A percentile compares a stretch with the other conserved stretches of the same genome.
Evolutionary conservation across 2,113 vertebrate species (phyloP).

Genomic region (Strigops habroptila): DNA sequence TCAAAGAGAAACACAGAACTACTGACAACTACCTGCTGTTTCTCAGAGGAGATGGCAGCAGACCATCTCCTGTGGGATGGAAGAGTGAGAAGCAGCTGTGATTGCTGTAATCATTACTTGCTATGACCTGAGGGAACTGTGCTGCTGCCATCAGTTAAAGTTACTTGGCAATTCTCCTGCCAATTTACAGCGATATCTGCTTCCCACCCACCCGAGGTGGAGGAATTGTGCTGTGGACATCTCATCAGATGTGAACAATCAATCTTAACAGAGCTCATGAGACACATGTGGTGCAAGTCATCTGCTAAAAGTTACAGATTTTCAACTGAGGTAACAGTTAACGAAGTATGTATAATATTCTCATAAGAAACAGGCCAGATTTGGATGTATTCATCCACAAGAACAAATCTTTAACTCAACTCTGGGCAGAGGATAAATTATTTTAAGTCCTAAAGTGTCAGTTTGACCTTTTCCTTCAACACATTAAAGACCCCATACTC

Average conservation of each 20-base stretch:
- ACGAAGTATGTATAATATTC: background rate
- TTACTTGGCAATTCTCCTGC: background rate
- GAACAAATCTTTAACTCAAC: background rate
- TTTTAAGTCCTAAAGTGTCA: background rate
- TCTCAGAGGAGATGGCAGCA: background rate
- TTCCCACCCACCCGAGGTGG: background rate
- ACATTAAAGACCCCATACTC: background rate
- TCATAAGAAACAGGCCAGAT: background rate
- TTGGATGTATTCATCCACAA: background rate
- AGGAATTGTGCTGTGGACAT: background rate
- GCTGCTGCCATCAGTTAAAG: background rate
- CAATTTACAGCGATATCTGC: background rate
- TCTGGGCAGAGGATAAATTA: background rate
- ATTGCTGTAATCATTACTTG: background rate
- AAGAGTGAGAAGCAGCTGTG: background rate
- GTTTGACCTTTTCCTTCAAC: constrained; percentile 8
- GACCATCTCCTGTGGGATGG: background rate
- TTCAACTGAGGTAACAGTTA: background rate
- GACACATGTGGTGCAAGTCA: background rate
- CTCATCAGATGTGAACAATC: background rate
- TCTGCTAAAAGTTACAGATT: background rate
- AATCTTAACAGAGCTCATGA: background rate
- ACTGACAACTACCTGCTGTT: background rate
- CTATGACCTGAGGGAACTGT: background rate
- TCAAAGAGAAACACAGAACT: background rate